Base-by-base conservation (phyloP, 1,140 invertebrate genomes). In the Planococcus citri region DNA sequence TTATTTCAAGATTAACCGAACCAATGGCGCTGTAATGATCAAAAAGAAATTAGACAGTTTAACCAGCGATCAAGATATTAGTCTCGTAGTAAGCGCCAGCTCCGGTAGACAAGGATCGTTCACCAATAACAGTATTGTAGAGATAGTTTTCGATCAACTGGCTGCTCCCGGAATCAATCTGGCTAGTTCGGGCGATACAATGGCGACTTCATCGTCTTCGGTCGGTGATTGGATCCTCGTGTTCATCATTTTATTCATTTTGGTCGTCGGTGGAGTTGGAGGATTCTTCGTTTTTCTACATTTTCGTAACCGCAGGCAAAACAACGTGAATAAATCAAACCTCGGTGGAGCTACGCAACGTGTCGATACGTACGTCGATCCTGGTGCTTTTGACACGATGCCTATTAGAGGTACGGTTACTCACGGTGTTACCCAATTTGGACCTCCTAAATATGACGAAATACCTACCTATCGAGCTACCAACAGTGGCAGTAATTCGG, bases 1-100 rank as follows among this genome's bases (percentile, higher is more conserved):
- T 0, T 90, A 92, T 76, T 95, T 97, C 77, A 90, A 90, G 79
- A 85, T 98, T 17, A 96, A 97, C 77, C 82, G 90, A 72, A 94
- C 91, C 0, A 94, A 89, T 3, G 95, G 95, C 1, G 87, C 88
- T 0, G 84, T 97, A 25, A 85, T 90, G 33, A 82, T 96, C 20
- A 90, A 88, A 75, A 87, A 89, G 74, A 88, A 90, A 76, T 79
- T 95, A 10, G 76, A 77, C 57, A 77, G 82, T 9, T 82, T 86
- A 73, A 83, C 83, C 71, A 80, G 83, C 8, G 86, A 86, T 0
- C 83, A 86, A 74, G 87, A 88, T 73, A 84, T 89, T 27, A 90
- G 86, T 75, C 79, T 95, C 69, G 85, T 92, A 0, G 84, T 97
- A 0, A 87, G 88, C 0, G 93, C 93, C 0, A 92, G 88, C 74